These are phyloP conservation scores for Drosophila vallismaia DNA, from an alignment of 2,888 invertebrate genomes.

Conservation along the genomic window DNA sequence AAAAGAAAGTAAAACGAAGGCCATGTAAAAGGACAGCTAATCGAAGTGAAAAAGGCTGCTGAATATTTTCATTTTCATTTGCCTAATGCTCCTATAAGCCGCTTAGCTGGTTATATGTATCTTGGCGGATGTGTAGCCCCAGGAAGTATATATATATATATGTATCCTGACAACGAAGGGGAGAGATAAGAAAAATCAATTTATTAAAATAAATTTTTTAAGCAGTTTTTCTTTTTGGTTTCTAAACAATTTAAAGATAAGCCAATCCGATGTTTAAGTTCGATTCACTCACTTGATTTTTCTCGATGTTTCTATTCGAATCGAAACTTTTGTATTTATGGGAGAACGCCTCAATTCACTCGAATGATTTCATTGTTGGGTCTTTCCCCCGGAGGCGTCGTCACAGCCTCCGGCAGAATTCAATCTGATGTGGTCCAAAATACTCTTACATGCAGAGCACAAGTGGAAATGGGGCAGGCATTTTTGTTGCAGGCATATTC, in stretches of 20 bases:
- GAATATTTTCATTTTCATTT: slow-evolving; percentile 72
- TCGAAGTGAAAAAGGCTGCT: slow-evolving; percentile 42
- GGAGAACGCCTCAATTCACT: slow-evolving; percentile 56
- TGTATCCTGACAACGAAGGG: slow-evolving; percentile 36
- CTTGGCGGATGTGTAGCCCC: slow-evolving; percentile 29
- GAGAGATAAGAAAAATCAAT: slow-evolving; percentile 28
- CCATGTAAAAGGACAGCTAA: slow-evolving; percentile 21
- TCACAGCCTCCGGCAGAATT: slow-evolving; percentile 45
- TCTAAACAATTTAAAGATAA: background rate
- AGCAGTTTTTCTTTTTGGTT: background rate
- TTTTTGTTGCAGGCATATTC: slow-evolving; percentile 30
- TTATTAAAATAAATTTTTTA: slow-evolving; percentile 20
- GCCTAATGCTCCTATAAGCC: slow-evolving; percentile 69
- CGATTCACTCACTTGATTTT: background rate
- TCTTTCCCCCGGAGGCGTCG: slow-evolving; percentile 38
- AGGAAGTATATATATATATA: background rate
- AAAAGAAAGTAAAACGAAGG: slow-evolving; percentile 6
- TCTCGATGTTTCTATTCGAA: slow-evolving; percentile 1
- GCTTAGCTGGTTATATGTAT: slow-evolving; percentile 55
- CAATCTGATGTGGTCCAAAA: slow-evolving; percentile 51
- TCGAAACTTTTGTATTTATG: slow-evolving; percentile 26
- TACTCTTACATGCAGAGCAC: slow-evolving; percentile 29
- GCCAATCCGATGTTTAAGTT: background rate
- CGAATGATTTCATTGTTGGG: slow-evolving; percentile 62
- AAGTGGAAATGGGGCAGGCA: slow-evolving; percentile 32